These are phyloP conservation scores for Acleris laterana DNA, from an alignment of 2,888 invertebrate species.

Conservation along the genomic window DNA sequence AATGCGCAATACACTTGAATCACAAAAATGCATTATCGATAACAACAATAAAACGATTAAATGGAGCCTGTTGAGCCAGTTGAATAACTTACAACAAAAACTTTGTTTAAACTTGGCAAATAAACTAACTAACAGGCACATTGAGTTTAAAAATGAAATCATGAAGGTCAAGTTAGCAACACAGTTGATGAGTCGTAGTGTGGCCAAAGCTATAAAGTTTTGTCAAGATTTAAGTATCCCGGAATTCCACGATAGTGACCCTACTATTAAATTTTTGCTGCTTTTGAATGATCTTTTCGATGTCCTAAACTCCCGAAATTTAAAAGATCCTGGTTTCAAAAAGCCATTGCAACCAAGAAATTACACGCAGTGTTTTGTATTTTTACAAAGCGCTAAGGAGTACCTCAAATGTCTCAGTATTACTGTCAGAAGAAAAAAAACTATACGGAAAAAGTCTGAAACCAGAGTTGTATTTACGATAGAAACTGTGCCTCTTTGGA, in stretches of 20 bases:
- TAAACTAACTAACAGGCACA: constrained; percentile 6
- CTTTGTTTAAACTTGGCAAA: constrained; percentile 5
- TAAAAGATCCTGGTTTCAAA: constrained; percentile 25
- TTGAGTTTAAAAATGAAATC: background rate
- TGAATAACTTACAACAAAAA: constrained; percentile 8
- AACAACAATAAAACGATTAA: background rate
- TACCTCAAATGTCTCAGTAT: background rate
- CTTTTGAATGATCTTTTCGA: constrained; percentile 40
- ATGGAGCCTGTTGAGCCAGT: background rate
- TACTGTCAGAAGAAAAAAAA: too few relatives aligned
- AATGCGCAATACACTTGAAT: background rate
- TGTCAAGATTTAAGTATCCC: constrained; percentile 26
- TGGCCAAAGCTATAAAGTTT: constrained; percentile 11
- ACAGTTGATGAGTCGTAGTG: constrained; percentile 6
- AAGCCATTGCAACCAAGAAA: background rate
- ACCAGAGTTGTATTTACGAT: background rate
- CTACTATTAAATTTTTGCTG: constrained; percentile 36
- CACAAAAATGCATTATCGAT: constrained; percentile 1
- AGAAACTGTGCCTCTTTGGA: background rate
- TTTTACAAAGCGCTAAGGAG: background rate
- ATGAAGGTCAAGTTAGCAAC: constrained; percentile 9
- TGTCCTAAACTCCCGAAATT: constrained; percentile 37
- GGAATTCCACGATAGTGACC: constrained; percentile 23
- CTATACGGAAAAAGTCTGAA: too few relatives aligned
- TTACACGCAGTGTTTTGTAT: constrained; percentile 1